Evolutionary conservation across 2,113 vertebrate species (phyloP), one percentile per base, ranked within the genome.

Genomic region (Rhinoderma darwinii): DNA sequence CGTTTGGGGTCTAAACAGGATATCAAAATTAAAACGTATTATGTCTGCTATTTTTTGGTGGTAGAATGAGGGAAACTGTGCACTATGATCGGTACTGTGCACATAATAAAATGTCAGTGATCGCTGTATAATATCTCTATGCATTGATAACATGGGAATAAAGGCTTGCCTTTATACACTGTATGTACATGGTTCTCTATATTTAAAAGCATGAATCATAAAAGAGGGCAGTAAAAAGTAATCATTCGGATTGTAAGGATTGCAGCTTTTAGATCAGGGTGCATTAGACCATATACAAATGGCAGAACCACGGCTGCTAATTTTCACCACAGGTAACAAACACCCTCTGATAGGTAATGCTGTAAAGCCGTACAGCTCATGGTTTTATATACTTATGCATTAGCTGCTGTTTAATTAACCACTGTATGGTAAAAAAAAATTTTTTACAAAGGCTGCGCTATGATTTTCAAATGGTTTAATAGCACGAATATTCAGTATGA

Each of bases 201-300:
- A 22, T 44, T 82, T 82, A 82, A 30, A 66, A 44, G 79, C 56
- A 63, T 82, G 79, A 82, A 59, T 82, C 59, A 82, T 63, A 82
- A 43, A 66, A 66, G 12, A n/a, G 15, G 25, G 17, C 41, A 44
- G 54, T 56, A 37, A 56, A 30, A 50, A 25, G 79, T n/a, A 82
- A 66, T 63, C 37, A 32, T 44, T 44, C 79, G 15, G 54, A 56
- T n/a, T 63, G 37, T 30, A 11, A 61, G 54, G 59, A 30, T 79
- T 79, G 32, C 18, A 56, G 76, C 56, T 63, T 54, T 44, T n/a
- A 30, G 12, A 44, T 44, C 39, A 43, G 12, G 37, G 37, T 18
- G 39, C 79, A 66, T 82, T 66, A 82, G 79, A 20, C 79, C 79
- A 82, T 82, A 82, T 43, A 82, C 79, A 63, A 82, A 66, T 82